Evolutionary conservation across 2,797 vertebrate species (phyloP), one percentile per base, ranked within the genome.

Genomic region (Meriones psammophilus): DNA sequence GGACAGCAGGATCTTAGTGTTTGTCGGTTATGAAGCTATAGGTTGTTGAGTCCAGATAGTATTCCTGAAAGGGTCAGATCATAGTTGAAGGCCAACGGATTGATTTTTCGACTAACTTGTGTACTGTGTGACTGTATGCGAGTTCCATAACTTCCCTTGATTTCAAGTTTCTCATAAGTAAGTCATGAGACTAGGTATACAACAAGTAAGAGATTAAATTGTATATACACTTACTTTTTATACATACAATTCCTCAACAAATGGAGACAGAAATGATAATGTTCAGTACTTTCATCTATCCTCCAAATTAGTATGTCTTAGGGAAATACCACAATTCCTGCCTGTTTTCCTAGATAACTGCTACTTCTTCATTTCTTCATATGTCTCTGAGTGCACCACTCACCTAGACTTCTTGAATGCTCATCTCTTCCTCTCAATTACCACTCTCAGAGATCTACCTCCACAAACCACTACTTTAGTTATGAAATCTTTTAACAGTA

Each of bases 91-190:
- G 36, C 79, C 95, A 80, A 77, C 78, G 14, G 33, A 3, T 13
- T 81, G 4, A 5, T 33, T 56, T 14, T 77, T 60, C 17, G 60
- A 60, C 22, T n/a, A 95, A 85, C 28, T 17, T 66, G 1, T 30
- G 1, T 77, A 56, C 26, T 64, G 0, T 64, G 18, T 79, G 71
- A 92, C 74, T 13, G 46, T 71, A 30, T 36, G 1, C 81, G 58
- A 92, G 30, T 94, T 94, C 18, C 13, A 4, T 78, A 91, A 79
- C 24, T 50, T 92, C 46, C 15, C 56, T 89, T 60, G 28, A 28
- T 84, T 86, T 84, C 36, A 26, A 69, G 30, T 36, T 62, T 79
- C 14, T 74, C 73, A 28, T 62, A 60, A 90, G 18, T 92, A 89
- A 95, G 95, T 90, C 33, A 9, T 39, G 12, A 3, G 7, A 12